Evolutionary conservation across 2,888 invertebrate genomes (phyloP).

Genomic region (Prenolepis imparis): DNA sequence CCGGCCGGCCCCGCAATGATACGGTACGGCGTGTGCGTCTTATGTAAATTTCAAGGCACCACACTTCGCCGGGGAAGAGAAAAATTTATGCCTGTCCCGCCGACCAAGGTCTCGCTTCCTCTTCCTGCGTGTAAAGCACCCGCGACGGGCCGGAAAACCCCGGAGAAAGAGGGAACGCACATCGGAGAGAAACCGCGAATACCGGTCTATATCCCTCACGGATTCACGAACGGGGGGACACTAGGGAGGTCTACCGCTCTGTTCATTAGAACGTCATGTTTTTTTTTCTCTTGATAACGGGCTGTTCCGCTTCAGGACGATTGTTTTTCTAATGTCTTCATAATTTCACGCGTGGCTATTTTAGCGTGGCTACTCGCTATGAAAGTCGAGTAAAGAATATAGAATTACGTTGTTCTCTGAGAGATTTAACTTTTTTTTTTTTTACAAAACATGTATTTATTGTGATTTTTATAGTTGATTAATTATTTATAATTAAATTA

Average conservation of each 20-base stretch:
- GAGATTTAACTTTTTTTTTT: background rate
- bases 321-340: constrained; percentile 50
- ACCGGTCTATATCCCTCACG: constrained; percentile 3
- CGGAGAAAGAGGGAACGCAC: background rate
- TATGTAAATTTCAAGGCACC: constrained; percentile 84
- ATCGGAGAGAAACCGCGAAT: constrained; percentile 6
- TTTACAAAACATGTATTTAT: background rate
- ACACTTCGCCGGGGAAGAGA: constrained; percentile 71
- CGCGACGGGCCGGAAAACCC: constrained; percentile 33
- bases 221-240: background rate
- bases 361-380: background rate
- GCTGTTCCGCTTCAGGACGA: constrained; percentile 40
- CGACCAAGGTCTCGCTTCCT: constrained; percentile 76
- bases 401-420: background rate
- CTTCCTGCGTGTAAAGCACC: constrained; percentile 68
- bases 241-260: constrained; percentile 5
- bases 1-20: constrained; percentile 76
- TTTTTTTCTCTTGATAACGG: constrained; percentile 44
- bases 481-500: background rate
- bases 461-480: background rate
- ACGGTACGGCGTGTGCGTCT: constrained; percentile 76
- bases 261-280: constrained; percentile 29
- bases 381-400: background rate
- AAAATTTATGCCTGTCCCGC: constrained; percentile 81
- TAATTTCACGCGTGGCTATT: constrained; percentile 53